A percentile compares a stretch with the other conserved stretches of the same genome.
Evolutionary conservation across 2,113 vertebrate species (phyloP).

Genomic region (Agapornis roseicollis): DNA sequence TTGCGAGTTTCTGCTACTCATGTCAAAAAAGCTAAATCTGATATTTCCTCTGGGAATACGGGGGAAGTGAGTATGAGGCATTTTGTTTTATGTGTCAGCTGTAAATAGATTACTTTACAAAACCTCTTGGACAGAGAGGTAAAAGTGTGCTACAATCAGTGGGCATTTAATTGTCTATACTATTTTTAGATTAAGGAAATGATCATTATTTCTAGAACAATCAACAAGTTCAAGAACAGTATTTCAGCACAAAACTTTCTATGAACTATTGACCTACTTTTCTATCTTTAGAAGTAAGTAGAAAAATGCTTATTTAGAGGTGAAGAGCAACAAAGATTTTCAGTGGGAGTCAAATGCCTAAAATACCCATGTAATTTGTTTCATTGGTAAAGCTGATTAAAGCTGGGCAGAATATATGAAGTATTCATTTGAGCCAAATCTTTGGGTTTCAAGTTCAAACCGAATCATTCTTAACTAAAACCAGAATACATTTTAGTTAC

Average conservation of each 20-base stretch:
- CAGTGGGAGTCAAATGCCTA: background rate
- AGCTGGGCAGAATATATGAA: background rate
- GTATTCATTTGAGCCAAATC: background rate
- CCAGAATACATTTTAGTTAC: background rate
- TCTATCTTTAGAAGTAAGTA: background rate
- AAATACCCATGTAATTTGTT: background rate
- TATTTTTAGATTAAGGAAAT: background rate
- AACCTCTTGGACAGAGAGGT: background rate
- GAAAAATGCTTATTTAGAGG: background rate
- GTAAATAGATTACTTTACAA: background rate
- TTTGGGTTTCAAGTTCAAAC: background rate
- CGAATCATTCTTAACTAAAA: background rate
- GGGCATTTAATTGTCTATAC: background rate
- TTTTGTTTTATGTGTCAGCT: background rate
- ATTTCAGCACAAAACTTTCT: background rate
- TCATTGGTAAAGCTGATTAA: background rate
- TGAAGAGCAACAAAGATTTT: background rate
- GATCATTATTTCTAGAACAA: background rate
- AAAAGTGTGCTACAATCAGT: background rate
- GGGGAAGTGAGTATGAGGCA: background rate
- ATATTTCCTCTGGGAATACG: background rate
- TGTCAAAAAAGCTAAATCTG: background rate
- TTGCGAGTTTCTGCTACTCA: background rate
- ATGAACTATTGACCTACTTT: background rate
- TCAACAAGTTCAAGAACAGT: background rate